These are phyloP conservation scores for Perdita meconis DNA, from an alignment of 2,888 invertebrate species.

Conservation along the genomic window DNA sequence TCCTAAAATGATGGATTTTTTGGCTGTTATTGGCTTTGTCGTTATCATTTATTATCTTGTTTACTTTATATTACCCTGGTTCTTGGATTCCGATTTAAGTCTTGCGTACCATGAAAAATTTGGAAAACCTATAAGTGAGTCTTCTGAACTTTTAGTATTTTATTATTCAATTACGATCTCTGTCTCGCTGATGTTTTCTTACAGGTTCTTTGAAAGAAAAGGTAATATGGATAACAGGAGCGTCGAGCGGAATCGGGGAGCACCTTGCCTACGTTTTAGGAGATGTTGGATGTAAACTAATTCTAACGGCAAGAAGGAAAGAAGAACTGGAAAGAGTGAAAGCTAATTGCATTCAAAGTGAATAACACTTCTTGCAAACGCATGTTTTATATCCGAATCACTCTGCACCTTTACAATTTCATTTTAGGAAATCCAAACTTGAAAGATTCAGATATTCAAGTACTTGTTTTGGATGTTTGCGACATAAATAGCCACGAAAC, in stretches of 20 bases:
- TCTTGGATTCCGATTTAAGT: slow-evolving; percentile 87
- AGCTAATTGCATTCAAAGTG: slow-evolving; percentile 86
- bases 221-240: slow-evolving; percentile 94
- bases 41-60: slow-evolving; percentile 84
- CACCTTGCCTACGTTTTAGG: slow-evolving; percentile 89
- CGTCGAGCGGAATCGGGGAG: slow-evolving; percentile 94
- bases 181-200: slow-evolving; percentile 27
- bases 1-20: slow-evolving; percentile 53
- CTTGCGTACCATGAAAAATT: slow-evolving; percentile 87
- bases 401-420: background rate
- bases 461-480: slow-evolving; percentile 89
- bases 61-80: slow-evolving; percentile 85
- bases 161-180: background rate
- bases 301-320: slow-evolving; percentile 88
- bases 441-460: slow-evolving; percentile 87
- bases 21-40: slow-evolving; percentile 74
- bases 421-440: slow-evolving; percentile 76
- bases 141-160: background rate
- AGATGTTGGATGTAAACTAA: slow-evolving; percentile 88
- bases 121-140: slow-evolving; percentile 87
- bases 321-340: slow-evolving; percentile 88
- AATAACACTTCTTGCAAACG: background rate
- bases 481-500: slow-evolving; percentile 87
- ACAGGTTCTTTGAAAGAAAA: slow-evolving; percentile 87
- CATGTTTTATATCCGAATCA: no score